Conservation (phyloP, 1,140 invertebrate genomes). For the Drosophila hydei region DNA sequence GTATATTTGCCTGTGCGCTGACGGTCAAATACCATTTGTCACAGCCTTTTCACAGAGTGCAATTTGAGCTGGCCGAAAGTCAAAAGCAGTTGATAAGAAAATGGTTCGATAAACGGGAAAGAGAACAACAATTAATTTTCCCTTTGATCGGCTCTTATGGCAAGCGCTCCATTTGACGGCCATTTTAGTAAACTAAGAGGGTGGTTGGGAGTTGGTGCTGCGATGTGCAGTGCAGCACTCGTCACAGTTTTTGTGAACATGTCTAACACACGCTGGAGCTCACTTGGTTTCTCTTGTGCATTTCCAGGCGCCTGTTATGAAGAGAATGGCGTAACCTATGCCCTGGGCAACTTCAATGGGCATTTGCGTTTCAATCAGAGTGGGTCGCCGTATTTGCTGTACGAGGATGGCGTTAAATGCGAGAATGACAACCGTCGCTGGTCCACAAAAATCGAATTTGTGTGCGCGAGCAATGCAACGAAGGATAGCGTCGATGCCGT, state of each 20-base stretch:
- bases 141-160: conserved; percentile 49
- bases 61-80: background rate
- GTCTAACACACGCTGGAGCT: conserved; percentile 13
- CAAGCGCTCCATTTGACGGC: conserved; percentile 27
- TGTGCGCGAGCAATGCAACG: conserved; percentile 83
- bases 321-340: conserved; percentile 64
- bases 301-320: conserved; percentile 73
- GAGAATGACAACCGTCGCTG: conserved; percentile 62
- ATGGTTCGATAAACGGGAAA: conserved; percentile 27
- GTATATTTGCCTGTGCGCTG: background rate
- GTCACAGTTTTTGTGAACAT: conserved; percentile 28
- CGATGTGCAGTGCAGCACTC: conserved; percentile 5
- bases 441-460: conserved; percentile 85
- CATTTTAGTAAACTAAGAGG: background rate
- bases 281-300: conserved; percentile 33
- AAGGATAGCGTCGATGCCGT: conserved; percentile 66
- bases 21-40: background rate
- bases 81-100: conserved; percentile 29
- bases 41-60: background rate
- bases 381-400: conserved; percentile 85
- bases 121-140: conserved; percentile 66
- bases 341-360: conserved; percentile 84
- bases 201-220: background rate
- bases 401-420: conserved; percentile 84
- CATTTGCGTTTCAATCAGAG: conserved; percentile 84